Evolutionary conservation across 2,797 vertebrate species (phyloP), one percentile per base, ranked within the genome.

Genomic region (Spheniscus humboldti): DNA sequence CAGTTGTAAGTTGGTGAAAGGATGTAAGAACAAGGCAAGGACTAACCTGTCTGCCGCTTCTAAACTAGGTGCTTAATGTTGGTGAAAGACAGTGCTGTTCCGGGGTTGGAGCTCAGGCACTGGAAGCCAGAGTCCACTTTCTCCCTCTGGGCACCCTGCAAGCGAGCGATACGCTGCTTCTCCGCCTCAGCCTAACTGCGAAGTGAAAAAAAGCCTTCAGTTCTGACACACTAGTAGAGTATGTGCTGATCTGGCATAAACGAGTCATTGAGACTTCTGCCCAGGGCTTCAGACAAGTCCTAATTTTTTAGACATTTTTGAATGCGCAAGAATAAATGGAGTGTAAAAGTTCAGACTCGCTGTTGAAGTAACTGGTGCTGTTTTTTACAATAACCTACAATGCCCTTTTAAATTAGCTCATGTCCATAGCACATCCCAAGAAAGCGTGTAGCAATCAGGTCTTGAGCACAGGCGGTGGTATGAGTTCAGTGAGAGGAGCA

Each of bases 371-470:
- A 23, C 24, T 59, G 85, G 59, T 77, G 94, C 92, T 86, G 7
- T 50, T 93, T 88, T 55, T 41, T 37, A 33, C 48, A 31, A 3
- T 24, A 53, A 39, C 6, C 47, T 41, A 11, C 31, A 14, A 1
- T 25, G 27, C 22, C 48, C 13, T 95, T 74, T 71, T 14, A n/a
- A 60, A 62, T 45, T 9, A 18, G 17, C 45, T 64, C 9, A 1
- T 1, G 14, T 3, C 17, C 0, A 3, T 60, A 52, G 66, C 66
- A n/a, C 12, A 11, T 53, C 28, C n/a, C 13, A 11, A 18, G 35
- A 3, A 23, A 8, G 57, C 1, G 28, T 18, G 25, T 6, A 47
- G 37, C 47, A 1, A 0, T 27, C 2, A 3, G 16, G 33, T 41
- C 20, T 25, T 2, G 19, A 10, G 41, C 31, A 18, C 10, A 4